Conservation (phyloP, 1,140 invertebrate species). For the Heliothis virescens region DNA sequence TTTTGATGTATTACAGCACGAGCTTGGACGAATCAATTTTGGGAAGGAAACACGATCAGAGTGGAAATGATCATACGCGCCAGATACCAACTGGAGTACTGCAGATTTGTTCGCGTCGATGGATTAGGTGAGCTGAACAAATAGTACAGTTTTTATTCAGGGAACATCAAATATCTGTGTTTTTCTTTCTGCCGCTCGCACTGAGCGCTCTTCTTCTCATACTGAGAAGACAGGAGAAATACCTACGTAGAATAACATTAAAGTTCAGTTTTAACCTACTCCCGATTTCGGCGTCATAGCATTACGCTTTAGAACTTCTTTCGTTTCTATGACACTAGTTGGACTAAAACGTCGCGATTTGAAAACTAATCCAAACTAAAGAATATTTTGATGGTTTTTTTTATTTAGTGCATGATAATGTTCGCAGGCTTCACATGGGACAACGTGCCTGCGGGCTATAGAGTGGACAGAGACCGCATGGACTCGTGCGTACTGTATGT, state of each 20-base stretch:
- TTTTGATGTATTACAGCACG: background rate
- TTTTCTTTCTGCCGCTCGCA: too few relatives aligned
- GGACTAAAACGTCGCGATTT: too few relatives aligned
- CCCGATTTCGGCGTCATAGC: too few relatives aligned
- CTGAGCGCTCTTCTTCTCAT: too few relatives aligned
- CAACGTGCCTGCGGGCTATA: background rate
- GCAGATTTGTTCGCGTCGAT: slow-evolving; percentile 75
- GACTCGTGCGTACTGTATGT: background rate
- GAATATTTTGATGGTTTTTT: too few relatives aligned
- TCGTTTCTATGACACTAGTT: too few relatives aligned
- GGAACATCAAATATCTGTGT: background rate
- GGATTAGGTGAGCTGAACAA: slow-evolving; percentile 61
- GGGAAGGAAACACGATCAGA: background rate
- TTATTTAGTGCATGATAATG: background rate
- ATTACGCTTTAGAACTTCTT: too few relatives aligned
- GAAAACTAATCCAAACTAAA: too few relatives aligned
- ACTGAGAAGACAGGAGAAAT: background rate
- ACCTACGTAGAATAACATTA: too few relatives aligned
- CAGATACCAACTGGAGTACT: slow-evolving; percentile 60
- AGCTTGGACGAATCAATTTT: slow-evolving; percentile 52
- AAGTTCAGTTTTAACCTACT: too few relatives aligned
- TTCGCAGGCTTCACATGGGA: background rate
- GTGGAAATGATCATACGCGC: background rate
- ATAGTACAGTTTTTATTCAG: background rate
- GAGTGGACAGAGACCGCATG: background rate